A percentile compares a stretch with the other conserved stretches of the same genome.
phyloP scores from a whole-genome alignment of 92 coral and sea anemone species.

The Scolanthus callimorphus region DNA sequence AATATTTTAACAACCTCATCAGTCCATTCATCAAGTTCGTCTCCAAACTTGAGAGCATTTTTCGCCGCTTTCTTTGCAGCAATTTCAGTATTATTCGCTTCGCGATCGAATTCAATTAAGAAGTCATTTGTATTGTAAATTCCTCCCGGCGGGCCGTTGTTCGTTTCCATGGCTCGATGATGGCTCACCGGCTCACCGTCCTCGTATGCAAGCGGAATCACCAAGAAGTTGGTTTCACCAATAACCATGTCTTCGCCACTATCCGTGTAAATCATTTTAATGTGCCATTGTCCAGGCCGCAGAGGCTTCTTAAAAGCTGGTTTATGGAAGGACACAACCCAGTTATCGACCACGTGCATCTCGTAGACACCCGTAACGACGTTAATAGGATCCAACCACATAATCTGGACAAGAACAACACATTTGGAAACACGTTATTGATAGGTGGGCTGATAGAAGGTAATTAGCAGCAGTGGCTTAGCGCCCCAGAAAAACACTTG shows the following conservation, averaged over 20 bases:
- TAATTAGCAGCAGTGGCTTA: too few relatives aligned
- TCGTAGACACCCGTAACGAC: slow-evolving; percentile 92
- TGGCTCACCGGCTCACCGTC: slow-evolving; percentile 51
- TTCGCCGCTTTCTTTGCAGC: slow-evolving; percentile 68
- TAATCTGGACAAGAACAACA: too few relatives aligned
- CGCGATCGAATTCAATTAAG: slow-evolving; percentile 94
- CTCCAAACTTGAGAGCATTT: slow-evolving; percentile 79
- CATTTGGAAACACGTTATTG: too few relatives aligned
- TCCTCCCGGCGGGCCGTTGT: slow-evolving; percentile 97
- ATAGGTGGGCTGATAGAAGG: too few relatives aligned
- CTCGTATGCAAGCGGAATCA: slow-evolving; percentile 65
- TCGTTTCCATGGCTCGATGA: slow-evolving; percentile 68
- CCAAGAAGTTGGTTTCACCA: slow-evolving; percentile 76
- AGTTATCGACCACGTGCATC: slow-evolving; percentile 86
- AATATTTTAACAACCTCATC: slow-evolving; percentile 61
- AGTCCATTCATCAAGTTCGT: slow-evolving; percentile 71
- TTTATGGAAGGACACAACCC: slow-evolving; percentile 97
- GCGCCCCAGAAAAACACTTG: too few relatives aligned
- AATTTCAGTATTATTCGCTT: slow-evolving; percentile 74
- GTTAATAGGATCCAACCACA: slow-evolving; percentile 97
- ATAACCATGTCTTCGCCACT: slow-evolving; percentile 72
- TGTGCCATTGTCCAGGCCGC: slow-evolving; percentile 94
- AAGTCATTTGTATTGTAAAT: slow-evolving; percentile 86
- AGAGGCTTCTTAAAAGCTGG: slow-evolving; percentile 94
- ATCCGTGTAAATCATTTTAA: slow-evolving; percentile 76